Evolutionary conservation across 1,140 invertebrate species (phyloP).

Genomic region (Homalodisca vitripennis): DNA sequence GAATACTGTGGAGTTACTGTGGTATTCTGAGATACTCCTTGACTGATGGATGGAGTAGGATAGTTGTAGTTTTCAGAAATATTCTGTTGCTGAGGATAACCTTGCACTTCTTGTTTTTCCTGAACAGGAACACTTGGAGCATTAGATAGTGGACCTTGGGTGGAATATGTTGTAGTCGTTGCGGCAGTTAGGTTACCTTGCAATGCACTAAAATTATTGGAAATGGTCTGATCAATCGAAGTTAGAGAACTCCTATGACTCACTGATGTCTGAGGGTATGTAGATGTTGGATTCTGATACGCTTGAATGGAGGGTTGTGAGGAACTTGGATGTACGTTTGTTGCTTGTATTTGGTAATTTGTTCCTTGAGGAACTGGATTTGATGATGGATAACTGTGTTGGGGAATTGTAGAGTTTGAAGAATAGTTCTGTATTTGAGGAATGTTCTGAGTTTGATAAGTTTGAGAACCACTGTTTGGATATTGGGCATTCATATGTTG

Average conservation of each 20-base stretch:
- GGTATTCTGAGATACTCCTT: too few species aligned
- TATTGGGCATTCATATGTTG: neutral
- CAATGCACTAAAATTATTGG: neutral
- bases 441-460: slow-evolving; percentile 1
- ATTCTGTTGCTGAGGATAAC: neutral
- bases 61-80: neutral
- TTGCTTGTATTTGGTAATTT: neutral
- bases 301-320: neutral
- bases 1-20: slow-evolving; percentile 2
- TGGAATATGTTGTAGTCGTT: neutral
- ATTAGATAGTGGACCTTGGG: neutral
- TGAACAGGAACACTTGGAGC: neutral
- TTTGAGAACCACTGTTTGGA: neutral
- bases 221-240: neutral
- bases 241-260: neutral
- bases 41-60: neutral
- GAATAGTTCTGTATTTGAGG: neutral
- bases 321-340: neutral
- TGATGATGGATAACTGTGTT: neutral
- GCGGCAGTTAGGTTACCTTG: neutral
- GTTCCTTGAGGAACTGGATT: neutral
- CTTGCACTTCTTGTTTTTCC: neutral
- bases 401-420: neutral
- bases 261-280: neutral
- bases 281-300: neutral